Conservation (phyloP, 2,888 invertebrate species). For the Patella depressa region DNA sequence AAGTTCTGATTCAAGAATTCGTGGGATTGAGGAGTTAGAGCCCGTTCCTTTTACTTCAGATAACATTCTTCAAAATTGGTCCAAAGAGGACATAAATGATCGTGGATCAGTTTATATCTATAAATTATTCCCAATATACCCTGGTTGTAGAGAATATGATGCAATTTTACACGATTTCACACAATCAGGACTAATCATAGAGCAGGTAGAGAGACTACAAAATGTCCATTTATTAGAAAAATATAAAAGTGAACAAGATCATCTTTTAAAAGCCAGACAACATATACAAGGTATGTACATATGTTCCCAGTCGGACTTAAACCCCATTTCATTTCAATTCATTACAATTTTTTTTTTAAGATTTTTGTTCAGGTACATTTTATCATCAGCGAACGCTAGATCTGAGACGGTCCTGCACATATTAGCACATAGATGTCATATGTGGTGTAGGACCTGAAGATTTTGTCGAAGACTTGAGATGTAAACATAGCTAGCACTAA, state of each 20-base stretch:
- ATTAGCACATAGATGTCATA: too few relatives aligned
- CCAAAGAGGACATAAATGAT: not conserved
- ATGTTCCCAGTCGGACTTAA: not conserved
- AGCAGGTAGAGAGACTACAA: conserved; percentile 39
- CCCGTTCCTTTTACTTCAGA: not conserved
- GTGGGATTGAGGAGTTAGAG: not conserved
- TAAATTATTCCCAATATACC: conserved; percentile 18
- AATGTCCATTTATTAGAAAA: conserved; percentile 37
- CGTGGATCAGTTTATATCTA: not conserved
- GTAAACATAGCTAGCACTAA: too few relatives aligned
- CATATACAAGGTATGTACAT: conserved; percentile 29
- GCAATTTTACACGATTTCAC: conserved; percentile 42
- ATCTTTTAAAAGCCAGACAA: conserved; percentile 29
- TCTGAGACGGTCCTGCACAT: not conserved
- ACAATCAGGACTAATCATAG: conserved; percentile 37
- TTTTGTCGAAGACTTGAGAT: too few relatives aligned
- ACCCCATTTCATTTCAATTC: too few relatives aligned
- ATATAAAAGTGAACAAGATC: conserved; percentile 41
- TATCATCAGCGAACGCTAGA: too few relatives aligned
- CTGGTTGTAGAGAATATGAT: conserved; percentile 34
- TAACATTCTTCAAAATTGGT: not conserved
- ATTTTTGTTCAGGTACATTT: not conserved
- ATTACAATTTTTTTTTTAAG: not conserved
- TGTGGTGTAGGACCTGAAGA: not conserved
- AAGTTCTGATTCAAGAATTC: not conserved